phyloP scores from a whole-genome alignment of 35 echinoderm and acorn worm species.

The Chiridota heheva region DNA sequence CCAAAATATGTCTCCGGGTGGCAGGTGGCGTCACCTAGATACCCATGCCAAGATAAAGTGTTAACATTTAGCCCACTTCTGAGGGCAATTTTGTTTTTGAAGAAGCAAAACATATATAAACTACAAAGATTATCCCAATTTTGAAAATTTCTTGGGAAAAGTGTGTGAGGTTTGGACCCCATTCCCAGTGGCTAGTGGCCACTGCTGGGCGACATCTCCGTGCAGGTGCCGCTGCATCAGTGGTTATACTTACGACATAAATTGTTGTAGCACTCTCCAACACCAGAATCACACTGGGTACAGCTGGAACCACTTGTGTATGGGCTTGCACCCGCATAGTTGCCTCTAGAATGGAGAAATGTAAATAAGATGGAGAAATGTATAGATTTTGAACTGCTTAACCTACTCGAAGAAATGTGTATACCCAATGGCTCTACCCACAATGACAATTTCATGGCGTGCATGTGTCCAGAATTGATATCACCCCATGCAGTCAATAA shows the following conservation, averaged over 20 bases:
- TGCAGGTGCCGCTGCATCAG: background rate
- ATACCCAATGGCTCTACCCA: background rate
- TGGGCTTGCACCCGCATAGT: constrained; percentile 43
- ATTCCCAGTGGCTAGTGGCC: no score
- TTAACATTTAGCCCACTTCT: no score
- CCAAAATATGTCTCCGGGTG: no score
- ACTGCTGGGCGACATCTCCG: no score
- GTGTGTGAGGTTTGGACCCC: no score
- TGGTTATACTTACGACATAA: constrained; percentile 66
- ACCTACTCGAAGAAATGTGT: background rate
- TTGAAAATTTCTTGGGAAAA: no score
- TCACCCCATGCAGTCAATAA: background rate
- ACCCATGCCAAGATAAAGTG: no score
- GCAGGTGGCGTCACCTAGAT: no score
- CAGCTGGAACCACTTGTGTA: constrained; percentile 56
- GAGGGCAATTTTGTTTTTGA: no score
- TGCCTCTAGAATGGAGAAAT: constrained; percentile 42
- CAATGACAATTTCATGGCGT: background rate
- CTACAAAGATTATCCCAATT: no score
- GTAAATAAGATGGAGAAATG: background rate
- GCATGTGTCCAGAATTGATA: background rate
- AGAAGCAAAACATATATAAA: no score
- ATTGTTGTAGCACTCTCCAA: constrained; percentile 82
- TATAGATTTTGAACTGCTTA: background rate
- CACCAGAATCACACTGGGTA: constrained; percentile 73